A percentile compares a stretch with the other conserved stretches of the same genome.
phyloP scores from a whole-genome alignment of 2,888 invertebrate genomes.

The Plusia festucae region DNA sequence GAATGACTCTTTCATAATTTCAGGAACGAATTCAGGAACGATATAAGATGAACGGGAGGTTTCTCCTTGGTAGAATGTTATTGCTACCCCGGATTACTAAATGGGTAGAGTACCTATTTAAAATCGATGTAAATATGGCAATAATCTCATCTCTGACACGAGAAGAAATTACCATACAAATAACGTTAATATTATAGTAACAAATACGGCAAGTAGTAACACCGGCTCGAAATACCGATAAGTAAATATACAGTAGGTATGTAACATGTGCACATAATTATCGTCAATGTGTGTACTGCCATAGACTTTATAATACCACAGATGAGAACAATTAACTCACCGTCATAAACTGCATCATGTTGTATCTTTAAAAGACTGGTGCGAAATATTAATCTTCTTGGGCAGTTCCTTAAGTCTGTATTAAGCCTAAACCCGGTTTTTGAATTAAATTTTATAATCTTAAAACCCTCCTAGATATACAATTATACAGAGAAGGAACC shows the following conservation, averaged over 20 bases:
- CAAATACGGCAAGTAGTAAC: conserved; percentile 22
- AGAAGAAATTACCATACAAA: conserved; percentile 17
- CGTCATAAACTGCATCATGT: background rate
- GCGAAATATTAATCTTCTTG: background rate
- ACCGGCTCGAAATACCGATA: conserved; percentile 41
- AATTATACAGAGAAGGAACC: background rate
- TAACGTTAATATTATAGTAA: conserved; percentile 7
- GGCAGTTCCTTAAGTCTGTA: too few species aligned
- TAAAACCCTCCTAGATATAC: too few species aligned
- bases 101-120: background rate
- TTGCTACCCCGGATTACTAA: too few species aligned
- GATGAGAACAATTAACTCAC: background rate
- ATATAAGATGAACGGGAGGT: too few species aligned
- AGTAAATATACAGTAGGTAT: conserved; percentile 22
- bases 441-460: too few species aligned
- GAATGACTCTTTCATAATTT: too few species aligned
- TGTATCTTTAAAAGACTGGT: background rate
- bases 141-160: background rate
- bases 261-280: conserved; percentile 39
- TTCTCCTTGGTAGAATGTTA: too few species aligned
- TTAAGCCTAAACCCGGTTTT: too few species aligned
- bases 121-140: background rate
- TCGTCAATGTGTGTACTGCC: background rate
- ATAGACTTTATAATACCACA: conserved; percentile 17
- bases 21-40: too few species aligned